A percentile compares a stretch with the other conserved stretches of the same genome.
Evolutionary conservation across 2,888 invertebrate species (phyloP).

Genomic region (Parnassius apollo): DNA sequence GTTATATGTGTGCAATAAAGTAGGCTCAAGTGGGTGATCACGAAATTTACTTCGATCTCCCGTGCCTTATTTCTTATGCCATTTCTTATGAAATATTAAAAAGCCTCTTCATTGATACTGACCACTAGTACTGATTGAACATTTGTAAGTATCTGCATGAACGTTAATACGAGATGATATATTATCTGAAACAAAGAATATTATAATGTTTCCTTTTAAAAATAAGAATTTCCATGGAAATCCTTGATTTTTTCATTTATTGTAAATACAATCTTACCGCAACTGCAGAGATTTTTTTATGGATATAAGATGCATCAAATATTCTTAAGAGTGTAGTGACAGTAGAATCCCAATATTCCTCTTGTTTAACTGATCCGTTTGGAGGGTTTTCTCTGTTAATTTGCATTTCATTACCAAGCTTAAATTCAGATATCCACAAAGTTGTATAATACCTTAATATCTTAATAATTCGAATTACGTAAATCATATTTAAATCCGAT

Average conservation of each 20-base stretch:
- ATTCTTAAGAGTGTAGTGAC: not conserved
- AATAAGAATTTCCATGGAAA: too few species aligned
- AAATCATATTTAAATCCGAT: constrained; percentile 7
- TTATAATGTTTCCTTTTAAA: too few species aligned
- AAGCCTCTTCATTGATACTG: not conserved
- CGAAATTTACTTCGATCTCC: too few species aligned
- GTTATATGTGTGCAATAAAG: too few species aligned
- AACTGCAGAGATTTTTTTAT: constrained; percentile 1
- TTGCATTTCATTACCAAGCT: too few species aligned
- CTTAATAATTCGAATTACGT: constrained; percentile 9
- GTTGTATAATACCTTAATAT: not conserved
- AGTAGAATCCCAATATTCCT: constrained; percentile 1
- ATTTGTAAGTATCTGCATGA: constrained; percentile 7
- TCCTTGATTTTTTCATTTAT: too few species aligned
- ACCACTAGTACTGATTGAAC: constrained; percentile 12
- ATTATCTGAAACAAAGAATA: not conserved
- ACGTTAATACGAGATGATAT: not conserved
- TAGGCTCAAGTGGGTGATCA: too few species aligned
- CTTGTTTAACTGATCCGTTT: not conserved
- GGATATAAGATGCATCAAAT: constrained; percentile 1
- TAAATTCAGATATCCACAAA: not conserved
- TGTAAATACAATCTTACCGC: not conserved
- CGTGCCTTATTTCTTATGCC: too few species aligned
- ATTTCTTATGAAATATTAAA: too few species aligned
- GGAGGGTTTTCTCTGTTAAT: not conserved